phyloP scores from a whole-genome alignment of 2,797 vertebrate genomes.

The Anomalospiza imberbis region DNA sequence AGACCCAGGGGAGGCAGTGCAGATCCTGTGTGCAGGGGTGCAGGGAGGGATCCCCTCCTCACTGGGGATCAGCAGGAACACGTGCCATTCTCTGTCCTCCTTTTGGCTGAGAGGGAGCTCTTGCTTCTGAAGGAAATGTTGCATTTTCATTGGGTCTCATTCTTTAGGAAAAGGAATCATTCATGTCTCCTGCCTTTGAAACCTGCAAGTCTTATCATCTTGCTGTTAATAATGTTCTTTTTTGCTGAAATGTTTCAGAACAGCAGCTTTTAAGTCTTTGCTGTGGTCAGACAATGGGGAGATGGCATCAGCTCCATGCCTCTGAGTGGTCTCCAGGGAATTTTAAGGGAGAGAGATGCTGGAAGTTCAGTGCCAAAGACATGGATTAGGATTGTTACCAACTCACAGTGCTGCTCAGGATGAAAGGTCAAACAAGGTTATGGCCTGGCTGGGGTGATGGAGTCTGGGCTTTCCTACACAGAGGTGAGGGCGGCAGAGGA shows the following conservation, averaged over 20 bases:
- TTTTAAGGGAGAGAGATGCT: neutral
- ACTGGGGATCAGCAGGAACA: neutral
- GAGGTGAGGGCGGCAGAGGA: neutral
- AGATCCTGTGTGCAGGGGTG: neutral
- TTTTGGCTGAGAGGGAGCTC: neutral
- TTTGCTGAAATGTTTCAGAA: neutral
- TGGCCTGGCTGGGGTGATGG: neutral
- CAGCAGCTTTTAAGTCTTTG: conserved; percentile 6
- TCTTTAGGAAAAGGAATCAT: conserved; percentile 25
- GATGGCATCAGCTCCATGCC: neutral
- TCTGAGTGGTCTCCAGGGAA: neutral
- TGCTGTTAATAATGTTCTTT: neutral
- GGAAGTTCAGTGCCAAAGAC: neutral
- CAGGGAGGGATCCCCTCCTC: neutral
- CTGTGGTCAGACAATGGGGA: neutral
- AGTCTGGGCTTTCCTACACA: neutral
- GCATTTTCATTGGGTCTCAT: neutral
- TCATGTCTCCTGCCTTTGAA: conserved; percentile 16
- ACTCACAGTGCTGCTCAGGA: neutral
- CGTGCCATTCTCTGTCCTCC: neutral
- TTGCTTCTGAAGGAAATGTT: neutral
- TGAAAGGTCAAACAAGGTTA: neutral
- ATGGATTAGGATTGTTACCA: neutral
- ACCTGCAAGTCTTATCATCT: conserved; percentile 4
- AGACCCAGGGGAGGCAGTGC: neutral